Conservation (phyloP, 2,113 vertebrate species). For the Ibidorhyncha struthersii region DNA sequence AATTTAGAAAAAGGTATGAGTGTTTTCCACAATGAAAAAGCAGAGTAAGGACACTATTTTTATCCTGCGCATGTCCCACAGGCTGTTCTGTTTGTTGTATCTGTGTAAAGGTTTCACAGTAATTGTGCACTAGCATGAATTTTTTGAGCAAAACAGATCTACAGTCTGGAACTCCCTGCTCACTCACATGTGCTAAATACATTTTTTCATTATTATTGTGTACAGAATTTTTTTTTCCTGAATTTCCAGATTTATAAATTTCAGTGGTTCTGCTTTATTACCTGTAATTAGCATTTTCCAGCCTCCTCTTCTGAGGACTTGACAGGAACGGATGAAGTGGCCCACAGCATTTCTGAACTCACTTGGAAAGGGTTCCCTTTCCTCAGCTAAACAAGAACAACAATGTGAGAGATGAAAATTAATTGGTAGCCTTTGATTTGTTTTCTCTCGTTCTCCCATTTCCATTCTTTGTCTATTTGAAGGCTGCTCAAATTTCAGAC, state of each 20-base stretch:
- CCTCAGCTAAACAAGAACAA: background rate
- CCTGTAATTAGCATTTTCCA: background rate
- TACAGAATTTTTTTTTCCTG: too few species aligned
- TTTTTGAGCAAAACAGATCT: background rate
- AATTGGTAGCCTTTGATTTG: slow-evolving; percentile 15
- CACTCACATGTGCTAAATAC: background rate
- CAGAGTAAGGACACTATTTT: background rate
- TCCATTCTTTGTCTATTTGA: background rate
- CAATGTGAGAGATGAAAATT: background rate
- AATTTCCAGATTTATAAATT: background rate
- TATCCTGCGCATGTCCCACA: background rate
- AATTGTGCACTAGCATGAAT: background rate
- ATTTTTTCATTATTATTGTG: background rate
- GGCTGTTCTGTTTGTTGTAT: background rate
- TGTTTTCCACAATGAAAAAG: background rate
- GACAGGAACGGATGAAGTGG: background rate
- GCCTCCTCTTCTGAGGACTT: background rate
- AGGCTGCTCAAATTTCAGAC: slow-evolving; percentile 45
- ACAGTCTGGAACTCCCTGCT: background rate
- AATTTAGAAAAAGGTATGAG: background rate
- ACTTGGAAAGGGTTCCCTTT: background rate
- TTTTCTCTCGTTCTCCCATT: slow-evolving; percentile 23
- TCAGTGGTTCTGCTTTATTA: background rate
- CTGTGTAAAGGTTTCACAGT: background rate
- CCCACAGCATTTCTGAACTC: background rate